Conservation (phyloP, 2,113 vertebrate species). For the Bubo blakistoni region DNA sequence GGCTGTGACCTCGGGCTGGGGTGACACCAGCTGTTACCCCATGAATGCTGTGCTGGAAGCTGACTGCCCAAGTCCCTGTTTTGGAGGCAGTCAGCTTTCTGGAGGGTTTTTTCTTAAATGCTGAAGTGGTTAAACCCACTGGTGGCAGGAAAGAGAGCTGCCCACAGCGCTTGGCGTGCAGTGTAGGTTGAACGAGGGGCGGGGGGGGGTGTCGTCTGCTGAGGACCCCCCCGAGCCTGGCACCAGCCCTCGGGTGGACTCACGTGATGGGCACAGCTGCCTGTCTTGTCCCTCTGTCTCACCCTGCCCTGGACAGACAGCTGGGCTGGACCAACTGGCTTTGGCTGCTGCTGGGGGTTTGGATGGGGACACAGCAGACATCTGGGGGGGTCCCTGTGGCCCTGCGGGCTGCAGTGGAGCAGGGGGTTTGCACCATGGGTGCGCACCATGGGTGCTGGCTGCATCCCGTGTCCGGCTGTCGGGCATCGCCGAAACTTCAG, state of each 20-base stretch:
- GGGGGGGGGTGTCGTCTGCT: too few species aligned
- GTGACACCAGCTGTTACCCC: background rate
- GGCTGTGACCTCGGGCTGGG: accelerated
- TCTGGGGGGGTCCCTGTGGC: too few species aligned
- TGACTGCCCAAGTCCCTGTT: background rate
- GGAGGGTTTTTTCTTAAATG: background rate
- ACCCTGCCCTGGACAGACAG: background rate
- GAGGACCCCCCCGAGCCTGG: background rate
- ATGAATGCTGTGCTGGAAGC: accelerated
- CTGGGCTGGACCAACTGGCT: background rate
- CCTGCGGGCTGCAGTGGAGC: background rate
- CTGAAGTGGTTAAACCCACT: background rate
- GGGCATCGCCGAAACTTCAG: background rate
- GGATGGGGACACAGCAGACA: background rate
- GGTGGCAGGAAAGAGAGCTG: background rate
- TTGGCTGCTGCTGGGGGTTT: background rate
- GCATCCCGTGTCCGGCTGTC: accelerated
- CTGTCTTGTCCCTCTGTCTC: background rate
- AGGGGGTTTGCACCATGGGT: background rate
- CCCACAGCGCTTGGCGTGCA: accelerated
- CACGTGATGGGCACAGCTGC: accelerated
- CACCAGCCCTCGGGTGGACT: background rate
- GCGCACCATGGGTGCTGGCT: background rate
- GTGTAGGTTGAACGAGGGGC: accelerated
- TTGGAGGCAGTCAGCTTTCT: background rate